phyloP scores from a whole-genome alignment of 2,888 invertebrate genomes.

The Tridacna crocea region DNA sequence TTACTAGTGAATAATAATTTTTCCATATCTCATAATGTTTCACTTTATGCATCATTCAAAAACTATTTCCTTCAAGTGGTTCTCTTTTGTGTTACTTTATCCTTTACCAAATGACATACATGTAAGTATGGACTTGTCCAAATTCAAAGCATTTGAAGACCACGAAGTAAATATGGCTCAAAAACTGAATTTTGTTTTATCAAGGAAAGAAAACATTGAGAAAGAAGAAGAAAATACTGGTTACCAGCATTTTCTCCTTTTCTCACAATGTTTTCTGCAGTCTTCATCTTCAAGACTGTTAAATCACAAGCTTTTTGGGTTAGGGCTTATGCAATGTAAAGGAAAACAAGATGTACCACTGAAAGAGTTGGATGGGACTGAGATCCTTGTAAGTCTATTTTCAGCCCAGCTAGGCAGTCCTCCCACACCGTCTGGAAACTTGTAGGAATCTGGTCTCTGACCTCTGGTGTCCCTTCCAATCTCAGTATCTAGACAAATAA shows the following conservation, averaged over 20 bases:
- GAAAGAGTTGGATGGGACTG: slow-evolving; percentile 33
- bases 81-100: too few relatives aligned
- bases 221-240: slow-evolving; percentile 4
- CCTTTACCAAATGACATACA: too few relatives aligned
- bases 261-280: not conserved
- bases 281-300: not conserved
- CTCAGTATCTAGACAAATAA: slow-evolving; percentile 40
- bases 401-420: slow-evolving; percentile 34
- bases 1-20: too few relatives aligned
- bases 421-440: slow-evolving; percentile 41
- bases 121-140: too few relatives aligned
- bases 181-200: too few relatives aligned
- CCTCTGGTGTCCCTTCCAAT: slow-evolving; percentile 27
- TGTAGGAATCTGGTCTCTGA: slow-evolving; percentile 14
- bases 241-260: slow-evolving; percentile 2
- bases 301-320: not conserved
- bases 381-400: slow-evolving; percentile 31
- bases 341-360: slow-evolving; percentile 32
- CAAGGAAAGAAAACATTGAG: too few relatives aligned
- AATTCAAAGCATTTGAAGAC: too few relatives aligned
- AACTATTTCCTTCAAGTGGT: too few relatives aligned
- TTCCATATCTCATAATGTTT: too few relatives aligned
- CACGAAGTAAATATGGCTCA: too few relatives aligned
- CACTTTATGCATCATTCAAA: too few relatives aligned
- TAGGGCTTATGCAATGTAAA: too few relatives aligned